Percentiles rank a stretch among this genome's conserved stretches.
Conservation (phyloP, 2,888 invertebrate genomes). For the Troides helena region DNA sequence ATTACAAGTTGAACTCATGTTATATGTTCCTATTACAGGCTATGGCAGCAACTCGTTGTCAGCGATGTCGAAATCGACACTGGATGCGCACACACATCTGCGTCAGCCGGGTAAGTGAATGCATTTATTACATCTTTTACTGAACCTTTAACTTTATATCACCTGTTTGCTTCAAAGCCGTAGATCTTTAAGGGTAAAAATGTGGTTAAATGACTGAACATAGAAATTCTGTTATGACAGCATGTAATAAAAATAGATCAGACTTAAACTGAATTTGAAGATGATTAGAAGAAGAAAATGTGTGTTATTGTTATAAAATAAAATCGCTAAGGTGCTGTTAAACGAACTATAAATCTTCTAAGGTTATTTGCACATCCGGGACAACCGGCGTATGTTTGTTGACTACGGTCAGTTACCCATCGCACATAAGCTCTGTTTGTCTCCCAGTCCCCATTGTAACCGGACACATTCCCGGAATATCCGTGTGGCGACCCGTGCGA, state of each 20-base stretch:
- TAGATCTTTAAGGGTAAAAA: no score
- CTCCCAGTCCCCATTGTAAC: conserved; percentile 45
- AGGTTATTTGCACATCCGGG: conserved; percentile 41
- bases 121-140: background rate
- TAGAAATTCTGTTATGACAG: no score
- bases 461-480: conserved; percentile 45
- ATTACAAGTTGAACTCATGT: conserved; percentile 25
- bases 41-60: conserved; percentile 90
- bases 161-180: no score
- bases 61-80: conserved; percentile 89
- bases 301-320: background rate
- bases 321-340: conserved; percentile 35
- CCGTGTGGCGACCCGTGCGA: conserved; percentile 1
- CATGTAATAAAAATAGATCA: no score
- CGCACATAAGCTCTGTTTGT: conserved; percentile 66
- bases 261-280: background rate
- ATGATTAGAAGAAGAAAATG: background rate
- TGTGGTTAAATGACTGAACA: no score
- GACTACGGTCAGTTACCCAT: conserved; percentile 75
- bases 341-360: conserved; percentile 60
- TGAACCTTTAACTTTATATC: no score
- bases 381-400: conserved; percentile 60
- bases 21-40: conserved; percentile 82
- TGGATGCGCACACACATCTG: conserved; percentile 94
- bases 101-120: conserved; percentile 89